Base-by-base conservation (phyloP, 2,888 invertebrate genomes). In the Brachypalpus laphriformis region DNA sequence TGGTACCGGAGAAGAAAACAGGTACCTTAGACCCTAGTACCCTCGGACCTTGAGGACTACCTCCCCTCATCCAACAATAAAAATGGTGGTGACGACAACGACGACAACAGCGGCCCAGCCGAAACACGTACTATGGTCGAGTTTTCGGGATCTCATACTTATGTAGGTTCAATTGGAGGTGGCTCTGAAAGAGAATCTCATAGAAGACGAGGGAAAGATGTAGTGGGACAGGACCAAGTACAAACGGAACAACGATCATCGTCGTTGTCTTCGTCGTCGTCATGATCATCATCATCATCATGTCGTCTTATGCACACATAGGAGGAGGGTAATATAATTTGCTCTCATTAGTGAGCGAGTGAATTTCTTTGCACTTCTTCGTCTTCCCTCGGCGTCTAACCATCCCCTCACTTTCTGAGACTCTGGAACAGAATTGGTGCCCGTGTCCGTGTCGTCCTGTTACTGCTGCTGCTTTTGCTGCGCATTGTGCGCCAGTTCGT, bases 321-420 rank as follows among this genome's bases (percentile, higher is more conserved):
- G 82, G 81, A 83, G 83, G 81, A 81, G 71, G 80, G 54, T 75
- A 81, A 87, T 87, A 87, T 87, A 87, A 87, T 87, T 87, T 87
- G 87, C 87, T 87, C 87, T 87, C 87, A 87, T 87, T 87, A 87
- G 87, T 87, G 87, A 87, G 82, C 82, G 87, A 87, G 82, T 87
- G 87, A 87, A 87, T 87, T 87, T 87, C 87, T 87, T 87, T 87
- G 83, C 85, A 85, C 87, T 87, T 87, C 87, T 80, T 83, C 74
- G 80, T 78, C 83, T 63, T 80, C 80, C 74, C 75, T 80, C 72
- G 76, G 82, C 76, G 76, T 82, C 82, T 75, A 74, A 76, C 72
- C 77, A 56, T 49, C 49, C 54, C 76, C 49, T 28, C 66, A 20
- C 40, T 70, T 61, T 40, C 25, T 25, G 25, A 6, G 3, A 31